phyloP scores from a whole-genome alignment of 2,797 vertebrate species.

The Chelmon rostratus region DNA sequence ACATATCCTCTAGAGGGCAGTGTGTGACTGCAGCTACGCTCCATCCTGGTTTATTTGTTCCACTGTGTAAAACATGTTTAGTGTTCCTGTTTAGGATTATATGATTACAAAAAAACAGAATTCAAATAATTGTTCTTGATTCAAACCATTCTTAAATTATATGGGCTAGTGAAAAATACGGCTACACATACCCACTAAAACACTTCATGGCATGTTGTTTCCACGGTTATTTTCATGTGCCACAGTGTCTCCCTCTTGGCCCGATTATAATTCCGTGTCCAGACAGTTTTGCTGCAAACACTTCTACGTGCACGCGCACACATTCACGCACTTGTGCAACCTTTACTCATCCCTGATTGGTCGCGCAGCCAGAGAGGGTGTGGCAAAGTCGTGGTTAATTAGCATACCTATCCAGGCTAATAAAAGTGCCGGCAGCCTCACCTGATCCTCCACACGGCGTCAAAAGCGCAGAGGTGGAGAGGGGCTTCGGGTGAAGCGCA shows the following conservation, averaged over 20 bases:
- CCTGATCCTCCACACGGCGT: slow-evolving; percentile 40
- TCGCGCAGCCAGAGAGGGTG: slow-evolving; percentile 50
- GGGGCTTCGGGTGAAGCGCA: background rate
- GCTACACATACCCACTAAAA: background rate
- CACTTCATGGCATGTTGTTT: background rate
- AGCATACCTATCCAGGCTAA: slow-evolving; percentile 66
- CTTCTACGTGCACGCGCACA: background rate
- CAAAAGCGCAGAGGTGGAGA: background rate
- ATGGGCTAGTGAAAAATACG: background rate
- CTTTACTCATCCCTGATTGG: slow-evolving; percentile 75
- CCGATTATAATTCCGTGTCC: background rate
- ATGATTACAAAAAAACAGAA: background rate
- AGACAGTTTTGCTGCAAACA: background rate
- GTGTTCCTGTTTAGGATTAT: background rate
- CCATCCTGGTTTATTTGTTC: background rate
- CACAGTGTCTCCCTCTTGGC: no score
- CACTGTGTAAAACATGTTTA: background rate
- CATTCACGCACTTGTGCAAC: slow-evolving; percentile 27
- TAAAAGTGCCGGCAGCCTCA: slow-evolving; percentile 68
- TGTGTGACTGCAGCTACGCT: background rate
- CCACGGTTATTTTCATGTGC: background rate
- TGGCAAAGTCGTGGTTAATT: slow-evolving; percentile 59
- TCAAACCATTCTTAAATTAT: background rate
- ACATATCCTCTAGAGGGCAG: slow-evolving; percentile 61
- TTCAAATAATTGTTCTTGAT: background rate